Conservation (phyloP, 2,113 vertebrate species). For the Grantiella picta region DNA sequence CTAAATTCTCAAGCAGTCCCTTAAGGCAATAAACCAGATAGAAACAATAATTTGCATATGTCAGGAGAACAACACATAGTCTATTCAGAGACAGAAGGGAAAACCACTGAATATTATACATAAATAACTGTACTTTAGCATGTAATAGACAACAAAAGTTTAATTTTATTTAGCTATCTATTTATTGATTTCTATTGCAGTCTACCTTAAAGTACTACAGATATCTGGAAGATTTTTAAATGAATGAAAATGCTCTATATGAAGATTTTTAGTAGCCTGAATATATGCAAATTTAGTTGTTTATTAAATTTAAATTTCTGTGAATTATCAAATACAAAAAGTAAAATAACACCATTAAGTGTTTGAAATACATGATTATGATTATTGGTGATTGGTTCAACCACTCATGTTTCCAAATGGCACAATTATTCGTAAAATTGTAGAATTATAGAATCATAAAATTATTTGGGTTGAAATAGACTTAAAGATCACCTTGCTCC, state of each 20-base stretch:
- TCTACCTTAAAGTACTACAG: not conserved
- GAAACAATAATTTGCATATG: slow-evolving; percentile 49
- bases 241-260: not conserved
- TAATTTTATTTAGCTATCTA: not conserved
- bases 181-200: not conserved
- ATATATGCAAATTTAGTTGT: not conserved
- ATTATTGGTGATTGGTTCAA: not conserved
- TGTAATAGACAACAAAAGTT: not conserved
- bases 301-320: not conserved
- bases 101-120: not conserved
- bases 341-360: not conserved
- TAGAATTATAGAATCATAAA: not conserved
- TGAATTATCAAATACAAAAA: not conserved
- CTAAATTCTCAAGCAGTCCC: not conserved
- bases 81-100: not conserved
- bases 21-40: slow-evolving; percentile 22
- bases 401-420: not conserved
- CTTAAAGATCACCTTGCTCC: not conserved
- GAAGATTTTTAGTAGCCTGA: not conserved
- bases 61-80: not conserved
- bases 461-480: not conserved
- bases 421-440: not conserved
- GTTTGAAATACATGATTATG: not conserved
- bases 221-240: not conserved
- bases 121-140: not conserved